Base-by-base conservation (phyloP, 2,113 vertebrate species). In the Tetrao urogallus region DNA sequence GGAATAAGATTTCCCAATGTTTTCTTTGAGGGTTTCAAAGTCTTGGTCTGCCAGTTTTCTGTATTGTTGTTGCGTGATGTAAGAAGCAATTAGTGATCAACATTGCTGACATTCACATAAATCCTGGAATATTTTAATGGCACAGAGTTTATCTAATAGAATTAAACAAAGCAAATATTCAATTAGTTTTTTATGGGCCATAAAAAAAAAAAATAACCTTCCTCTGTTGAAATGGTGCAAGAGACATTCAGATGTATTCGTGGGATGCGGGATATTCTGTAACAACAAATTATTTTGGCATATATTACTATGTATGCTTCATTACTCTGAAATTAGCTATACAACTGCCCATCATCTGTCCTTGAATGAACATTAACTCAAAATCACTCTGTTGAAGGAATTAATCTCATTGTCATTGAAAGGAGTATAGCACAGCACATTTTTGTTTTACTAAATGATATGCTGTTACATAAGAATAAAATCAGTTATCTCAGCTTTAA, bases 131-230 rank as follows among this genome's bases (percentile, higher is more conserved):
- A 43, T 71, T 95, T 76, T 90, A 82, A 90, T 95, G 82, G 73
- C 86, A 88, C 88, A 94, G 86, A 77, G 25, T 66, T 91, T 83
- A 66, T 73, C 45, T 95, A 93, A 93, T 70, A 82, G 58, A 66
- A 96, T 94, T 95, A 91, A 95, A 83, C 47, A 78, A 88, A 82
- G 70, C 57, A 91, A 94, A 90, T 94, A 86, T 90, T 88, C 65
- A 52, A 88, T 96, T 97, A 94, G 66, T 66, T 92, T 36, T 84
- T 89, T 60, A 90, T 57, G 85, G 63, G 13, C 52, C 76, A 43
- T 56, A 42, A 54, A 70, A 81, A 94, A 69, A 21, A 24, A 24
- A 48, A 92, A 89, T 79, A 82, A 25, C n/a, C 71, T 69, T 69
- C 38, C 38, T 66, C 42, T 86, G 42, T 42, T 82, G 48, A 71